phyloP scores from a whole-genome alignment of 2,797 vertebrate species.

The Rhinichthys osculus region DNA sequence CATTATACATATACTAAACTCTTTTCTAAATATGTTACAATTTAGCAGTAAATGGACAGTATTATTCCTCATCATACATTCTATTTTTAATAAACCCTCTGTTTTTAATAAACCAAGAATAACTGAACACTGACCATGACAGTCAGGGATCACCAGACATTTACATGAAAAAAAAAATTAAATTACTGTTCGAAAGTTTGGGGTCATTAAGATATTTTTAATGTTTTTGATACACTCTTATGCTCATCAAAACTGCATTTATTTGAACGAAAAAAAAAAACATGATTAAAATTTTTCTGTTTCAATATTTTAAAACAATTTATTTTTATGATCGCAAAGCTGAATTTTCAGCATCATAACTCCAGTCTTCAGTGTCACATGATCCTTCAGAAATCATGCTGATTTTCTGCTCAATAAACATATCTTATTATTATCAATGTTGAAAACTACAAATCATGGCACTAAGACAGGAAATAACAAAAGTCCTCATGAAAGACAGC shows the following conservation, averaged over 20 bases:
- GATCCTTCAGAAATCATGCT: no score
- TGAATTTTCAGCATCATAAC: background rate
- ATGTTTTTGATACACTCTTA: background rate
- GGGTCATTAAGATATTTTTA: background rate
- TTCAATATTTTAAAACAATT: background rate
- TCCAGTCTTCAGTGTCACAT: background rate
- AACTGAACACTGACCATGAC: background rate
- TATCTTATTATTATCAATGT: background rate
- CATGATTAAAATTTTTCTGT: background rate
- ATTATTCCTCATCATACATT: background rate
- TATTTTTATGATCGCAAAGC: background rate
- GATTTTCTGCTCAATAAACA: background rate
- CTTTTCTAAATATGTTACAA: background rate
- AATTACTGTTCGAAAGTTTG: background rate
- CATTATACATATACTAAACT: background rate
- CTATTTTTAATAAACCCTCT: background rate
- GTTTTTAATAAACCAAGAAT: background rate
- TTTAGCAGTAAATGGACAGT: background rate
- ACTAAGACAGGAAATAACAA: no score
- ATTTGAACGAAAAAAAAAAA: background rate
- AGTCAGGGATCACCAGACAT: background rate
- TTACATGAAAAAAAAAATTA: background rate
- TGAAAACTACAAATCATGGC: background rate
- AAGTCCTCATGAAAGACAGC: no score
- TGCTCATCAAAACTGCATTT: background rate